These are phyloP conservation scores for Pocillopora grandis DNA, from an alignment of 92 coral and sea anemone genomes.

Conservation along the genomic window DNA sequence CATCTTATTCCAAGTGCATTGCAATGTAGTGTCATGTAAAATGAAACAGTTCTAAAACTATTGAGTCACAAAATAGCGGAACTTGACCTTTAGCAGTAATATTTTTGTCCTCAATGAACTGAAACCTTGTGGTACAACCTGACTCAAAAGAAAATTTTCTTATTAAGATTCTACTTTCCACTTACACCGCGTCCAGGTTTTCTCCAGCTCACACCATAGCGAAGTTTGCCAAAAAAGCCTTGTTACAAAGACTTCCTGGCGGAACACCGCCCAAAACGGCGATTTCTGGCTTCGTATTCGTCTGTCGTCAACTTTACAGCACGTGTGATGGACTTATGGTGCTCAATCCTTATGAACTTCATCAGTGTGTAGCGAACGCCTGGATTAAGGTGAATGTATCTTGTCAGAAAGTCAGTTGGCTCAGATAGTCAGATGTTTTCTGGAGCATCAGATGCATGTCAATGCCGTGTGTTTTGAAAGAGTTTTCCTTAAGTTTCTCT, in stretches of 20 bases:
- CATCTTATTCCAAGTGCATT: too few relatives aligned
- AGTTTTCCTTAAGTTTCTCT: too few relatives aligned
- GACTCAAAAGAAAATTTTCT: not conserved
- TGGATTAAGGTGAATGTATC: conserved; percentile 75
- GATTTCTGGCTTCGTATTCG: conserved; percentile 87
- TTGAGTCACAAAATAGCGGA: too few relatives aligned
- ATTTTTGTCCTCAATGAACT: too few relatives aligned
- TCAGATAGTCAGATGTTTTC: not conserved
- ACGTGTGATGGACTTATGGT: conserved; percentile 94
- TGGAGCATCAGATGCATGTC: not conserved
- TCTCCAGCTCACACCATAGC: conserved; percentile 95
- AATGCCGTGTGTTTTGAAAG: too few relatives aligned
- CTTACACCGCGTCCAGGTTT: conserved; percentile 46
- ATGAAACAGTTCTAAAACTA: too few relatives aligned
- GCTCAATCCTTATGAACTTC: conserved; percentile 86
- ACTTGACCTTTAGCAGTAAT: too few relatives aligned
- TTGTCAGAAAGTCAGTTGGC: not conserved
- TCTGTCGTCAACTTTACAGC: conserved; percentile 95
- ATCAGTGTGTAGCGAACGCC: conserved; percentile 87
- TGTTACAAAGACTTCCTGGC: conserved; percentile 74
- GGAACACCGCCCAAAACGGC: conserved; percentile 73
- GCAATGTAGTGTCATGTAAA: too few relatives aligned
- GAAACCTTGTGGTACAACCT: too few relatives aligned
- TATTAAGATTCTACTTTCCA: not conserved
- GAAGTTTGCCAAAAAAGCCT: conserved; percentile 91